A percentile compares a stretch with the other conserved stretches of the same genome.
Evolutionary conservation across 1,140 invertebrate genomes (phyloP).

Genomic region (Heliconius hewitsoni): DNA sequence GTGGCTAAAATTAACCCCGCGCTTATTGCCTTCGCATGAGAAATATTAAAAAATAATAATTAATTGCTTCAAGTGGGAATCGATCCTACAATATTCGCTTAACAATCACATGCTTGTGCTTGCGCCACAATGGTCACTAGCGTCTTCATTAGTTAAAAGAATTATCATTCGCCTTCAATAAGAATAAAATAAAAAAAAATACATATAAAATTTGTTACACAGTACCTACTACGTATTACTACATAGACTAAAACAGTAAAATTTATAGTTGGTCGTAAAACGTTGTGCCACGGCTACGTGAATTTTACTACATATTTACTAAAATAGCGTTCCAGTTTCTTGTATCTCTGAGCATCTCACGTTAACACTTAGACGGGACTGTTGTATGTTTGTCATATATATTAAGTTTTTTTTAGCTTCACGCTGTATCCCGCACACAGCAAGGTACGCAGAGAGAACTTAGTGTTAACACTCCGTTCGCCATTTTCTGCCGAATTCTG

Average conservation of each 20-base stretch:
- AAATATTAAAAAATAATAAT: no score
- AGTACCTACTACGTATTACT: neutral
- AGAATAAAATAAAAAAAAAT: neutral
- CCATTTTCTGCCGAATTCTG: no score
- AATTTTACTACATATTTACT: slow-evolving; percentile 16
- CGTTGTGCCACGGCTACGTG: slow-evolving; percentile 17
- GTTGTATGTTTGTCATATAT: neutral
- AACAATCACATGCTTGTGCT: no score
- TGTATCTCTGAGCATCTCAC: neutral
- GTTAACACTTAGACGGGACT: neutral
- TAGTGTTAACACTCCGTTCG: no score
- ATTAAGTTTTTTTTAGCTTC: neutral
- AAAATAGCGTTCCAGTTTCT: neutral
- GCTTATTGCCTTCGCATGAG: no score
- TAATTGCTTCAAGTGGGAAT: no score
- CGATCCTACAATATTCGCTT: no score
- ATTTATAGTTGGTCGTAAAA: slow-evolving; percentile 35
- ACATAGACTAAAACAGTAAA: slow-evolving; percentile 8
- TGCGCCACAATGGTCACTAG: no score
- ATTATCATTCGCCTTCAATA: neutral
- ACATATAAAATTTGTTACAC: neutral
- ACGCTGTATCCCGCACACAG: no score
- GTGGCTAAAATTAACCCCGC: no score
- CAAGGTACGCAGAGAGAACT: no score
- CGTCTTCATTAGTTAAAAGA: no score